These are phyloP conservation scores for Lymantria monacha DNA, from an alignment of 2,888 invertebrate species.

Conservation along the genomic window DNA sequence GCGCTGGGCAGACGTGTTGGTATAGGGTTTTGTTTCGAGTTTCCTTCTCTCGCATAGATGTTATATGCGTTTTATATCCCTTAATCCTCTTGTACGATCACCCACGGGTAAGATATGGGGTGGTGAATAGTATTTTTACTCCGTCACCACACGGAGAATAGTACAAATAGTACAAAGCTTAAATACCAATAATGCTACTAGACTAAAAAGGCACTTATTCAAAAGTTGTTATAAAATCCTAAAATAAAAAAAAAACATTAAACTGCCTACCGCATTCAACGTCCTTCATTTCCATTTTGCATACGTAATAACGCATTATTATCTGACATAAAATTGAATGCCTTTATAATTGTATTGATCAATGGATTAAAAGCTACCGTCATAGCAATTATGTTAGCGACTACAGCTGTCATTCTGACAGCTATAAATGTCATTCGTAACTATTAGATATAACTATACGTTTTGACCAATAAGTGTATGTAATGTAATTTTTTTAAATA, in stretches of 20 bases:
- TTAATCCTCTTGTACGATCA: no score
- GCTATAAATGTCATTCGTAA: slow-evolving; percentile 41
- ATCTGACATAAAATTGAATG: slow-evolving; percentile 19
- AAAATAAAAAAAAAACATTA: slow-evolving; percentile 1
- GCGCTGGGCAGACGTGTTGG: no score
- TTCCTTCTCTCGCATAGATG: no score
- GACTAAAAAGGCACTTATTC: no score
- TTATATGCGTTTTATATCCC: no score
- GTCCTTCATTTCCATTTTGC: slow-evolving; percentile 7
- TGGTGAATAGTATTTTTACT: neutral
- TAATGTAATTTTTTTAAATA: no score
- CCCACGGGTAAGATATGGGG: no score
- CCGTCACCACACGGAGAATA: neutral
- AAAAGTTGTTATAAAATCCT: neutral
- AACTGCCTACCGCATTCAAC: slow-evolving; percentile 4
- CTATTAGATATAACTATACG: no score
- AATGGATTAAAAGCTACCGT: slow-evolving; percentile 11
- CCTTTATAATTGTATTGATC: slow-evolving; percentile 17
- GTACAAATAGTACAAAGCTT: no score
- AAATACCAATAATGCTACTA: neutral
- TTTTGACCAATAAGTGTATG: no score
- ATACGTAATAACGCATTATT: slow-evolving; percentile 19
- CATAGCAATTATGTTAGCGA: slow-evolving; percentile 18
- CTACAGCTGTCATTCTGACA: slow-evolving; percentile 46
- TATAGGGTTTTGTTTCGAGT: no score